Base-by-base conservation (phyloP, 2,113 vertebrate species). In the Coracopsis vasa region DNA sequence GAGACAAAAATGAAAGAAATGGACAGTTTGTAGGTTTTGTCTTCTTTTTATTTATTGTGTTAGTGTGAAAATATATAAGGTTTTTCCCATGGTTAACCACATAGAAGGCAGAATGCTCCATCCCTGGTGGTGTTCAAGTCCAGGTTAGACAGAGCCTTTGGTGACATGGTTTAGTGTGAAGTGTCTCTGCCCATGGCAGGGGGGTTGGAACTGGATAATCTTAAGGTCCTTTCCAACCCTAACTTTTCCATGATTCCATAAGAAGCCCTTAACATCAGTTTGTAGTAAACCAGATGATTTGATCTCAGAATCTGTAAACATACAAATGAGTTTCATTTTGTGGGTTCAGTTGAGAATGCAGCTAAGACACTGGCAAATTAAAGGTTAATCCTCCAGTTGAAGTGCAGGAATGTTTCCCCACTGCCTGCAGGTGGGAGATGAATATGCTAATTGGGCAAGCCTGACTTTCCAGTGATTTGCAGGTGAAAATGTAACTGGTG, bases 401-500 rank as follows among this genome's bases (percentile, higher is more conserved):
- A 78, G 53, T 61, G 25, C 35, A 88, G 29, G 29, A 95, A 35
- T 29, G 33, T 47, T 94, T 81, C 51, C 64, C 61, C 35, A 6
- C 16, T 74, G 71, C 80, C 91, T 91, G 94, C 73, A 29, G 48
- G 95, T 96, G 94, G 91, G 91, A 95, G 92, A 94, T 86, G 92
- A 95, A 92, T 92, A 96, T 95, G 93, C 93, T 97, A 98, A 98
- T 90, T 86, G 71, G 18, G 93, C 62, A 89, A 96, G 72, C 77
- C 90, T 95, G 94, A 95, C 94, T 92, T 83, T 85, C 84, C 66
- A 88, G 88, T 58, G 92, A 96, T 97, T 95, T 97, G 71, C 95
- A 96, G 94, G 95, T 97, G 96, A 98, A 98, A 98, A 97, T 96
- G 75, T 96, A 98, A 97, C 96, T 96, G 94, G 90, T 97, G 94